Evolutionary conservation across 2,888 invertebrate species (phyloP), one percentile per base, ranked within the genome.

Genomic region (Leucophenga maculata): DNA sequence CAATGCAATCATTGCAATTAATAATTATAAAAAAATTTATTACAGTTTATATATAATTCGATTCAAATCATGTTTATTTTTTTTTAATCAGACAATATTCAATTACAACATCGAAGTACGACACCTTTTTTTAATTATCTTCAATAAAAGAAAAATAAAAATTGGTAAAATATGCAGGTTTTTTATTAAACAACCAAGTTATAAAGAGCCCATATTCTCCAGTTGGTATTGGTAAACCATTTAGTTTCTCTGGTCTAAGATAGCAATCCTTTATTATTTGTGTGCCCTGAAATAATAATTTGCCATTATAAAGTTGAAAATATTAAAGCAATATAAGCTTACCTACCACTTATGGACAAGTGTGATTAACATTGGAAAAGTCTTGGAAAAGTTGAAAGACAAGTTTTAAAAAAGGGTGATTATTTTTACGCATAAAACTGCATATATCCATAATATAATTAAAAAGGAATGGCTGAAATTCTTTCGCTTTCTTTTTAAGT

Each of bases 141-240:
- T 50, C 50, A 1, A 11, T 16, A 18, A 50, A 50, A 8, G 50
- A 13, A 50, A 50, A 50, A 50, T 50, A 50, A 11, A 50, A 8
- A 16, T 50, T 50, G 6, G 50, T n/a, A 1, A 18, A 1, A 50
- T 13, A 16, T 16, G 16, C 18, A 11, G 50, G 50, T 8, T 50
- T 50, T 16, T 50, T 6, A 50, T 64, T 48, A 16, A 64, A 46
- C 11, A 48, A 48, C 62, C 62, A 64, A 22, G 62, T 64, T 18
- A 64, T 22, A 6, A 16, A 18, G 9, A 60, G 16, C n/a, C 70
- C 69, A 72, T 22, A 68, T 26, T 73, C 72, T 71, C 74, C 75
- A 71, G 71, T 69, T 46, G 59, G 55, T 71, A 74, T 68, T 68
- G 74, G 75, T 72, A 75, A 67, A 50, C 55, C 50, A 55, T 39